Percentiles rank a stretch among this genome's conserved stretches.
phyloP scores from a whole-genome alignment of 2,113 vertebrate species.

The Alethe castanea region DNA sequence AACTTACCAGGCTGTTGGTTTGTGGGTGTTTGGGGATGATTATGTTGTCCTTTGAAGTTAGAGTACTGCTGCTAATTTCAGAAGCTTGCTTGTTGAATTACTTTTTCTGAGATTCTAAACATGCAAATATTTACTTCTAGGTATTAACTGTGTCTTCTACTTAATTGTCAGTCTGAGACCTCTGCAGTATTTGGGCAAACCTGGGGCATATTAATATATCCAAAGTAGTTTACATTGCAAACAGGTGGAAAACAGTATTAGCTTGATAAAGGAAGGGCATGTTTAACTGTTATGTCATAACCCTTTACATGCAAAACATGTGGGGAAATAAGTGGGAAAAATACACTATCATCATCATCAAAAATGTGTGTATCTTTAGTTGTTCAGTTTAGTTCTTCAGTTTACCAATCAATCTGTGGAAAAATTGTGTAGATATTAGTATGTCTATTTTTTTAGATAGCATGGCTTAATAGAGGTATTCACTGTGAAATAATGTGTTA shows the following conservation, averaged over 20 bases:
- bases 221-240: not conserved
- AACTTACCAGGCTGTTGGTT: not conserved
- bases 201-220: not conserved
- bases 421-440: not conserved
- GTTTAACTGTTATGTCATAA: not conserved
- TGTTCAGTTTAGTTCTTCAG: not conserved
- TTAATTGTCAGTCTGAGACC: not conserved
- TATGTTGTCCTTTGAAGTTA: not conserved
- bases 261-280: not conserved
- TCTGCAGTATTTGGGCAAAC: not conserved
- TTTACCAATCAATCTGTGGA: not conserved
- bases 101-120: not conserved
- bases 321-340: not conserved
- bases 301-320: not conserved
- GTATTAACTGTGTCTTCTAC: not conserved
- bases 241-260: not conserved
- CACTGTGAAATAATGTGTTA: not conserved
- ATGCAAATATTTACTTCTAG: not conserved
- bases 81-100: not conserved
- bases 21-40: not conserved
- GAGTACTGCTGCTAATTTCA: not conserved
- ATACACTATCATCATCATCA: not conserved
- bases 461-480: not conserved
- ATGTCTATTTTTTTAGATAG: not conserved
- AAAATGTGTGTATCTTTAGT: not conserved